phyloP scores from a whole-genome alignment of 1,140 invertebrate genomes.

The Drosophila bocki region DNA sequence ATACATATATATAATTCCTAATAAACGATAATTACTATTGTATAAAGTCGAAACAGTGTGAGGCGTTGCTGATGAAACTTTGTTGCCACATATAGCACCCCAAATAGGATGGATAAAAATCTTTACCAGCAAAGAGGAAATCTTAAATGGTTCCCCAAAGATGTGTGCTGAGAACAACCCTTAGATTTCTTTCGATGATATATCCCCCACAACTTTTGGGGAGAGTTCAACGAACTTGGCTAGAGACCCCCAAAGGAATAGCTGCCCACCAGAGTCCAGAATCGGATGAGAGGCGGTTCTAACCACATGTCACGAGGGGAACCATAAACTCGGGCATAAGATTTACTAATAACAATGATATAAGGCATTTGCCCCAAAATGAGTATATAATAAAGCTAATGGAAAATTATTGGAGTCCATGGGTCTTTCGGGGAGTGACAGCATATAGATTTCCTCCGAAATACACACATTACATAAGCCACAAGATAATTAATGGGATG shows the following conservation, averaged over 20 bases:
- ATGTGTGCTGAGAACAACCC: slow-evolving; percentile 14
- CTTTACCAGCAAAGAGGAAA: slow-evolving; percentile 3
- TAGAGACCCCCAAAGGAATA: slow-evolving; percentile 60
- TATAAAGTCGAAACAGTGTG: background rate
- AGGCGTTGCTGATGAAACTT: slow-evolving; percentile 1
- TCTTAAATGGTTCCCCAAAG: slow-evolving; percentile 34
- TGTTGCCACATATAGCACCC: slow-evolving; percentile 3
- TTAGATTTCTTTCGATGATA: slow-evolving; percentile 17
- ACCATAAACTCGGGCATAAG: slow-evolving; percentile 70
- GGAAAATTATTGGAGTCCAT: slow-evolving; percentile 66
- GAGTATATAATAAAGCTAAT: slow-evolving; percentile 83
- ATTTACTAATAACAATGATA: slow-evolving; percentile 83
- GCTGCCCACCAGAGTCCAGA: slow-evolving; percentile 9
- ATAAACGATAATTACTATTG: slow-evolving; percentile 22
- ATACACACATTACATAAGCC: background rate
- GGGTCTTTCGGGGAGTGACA: slow-evolving; percentile 1
- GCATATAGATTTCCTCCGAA: background rate
- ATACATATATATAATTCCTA: background rate
- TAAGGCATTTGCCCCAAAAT: slow-evolving; percentile 73
- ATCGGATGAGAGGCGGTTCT: slow-evolving; percentile 43
- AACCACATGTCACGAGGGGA: slow-evolving; percentile 13
- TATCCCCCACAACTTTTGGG: slow-evolving; percentile 33
- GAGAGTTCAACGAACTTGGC: slow-evolving; percentile 67
- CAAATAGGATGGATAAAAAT: background rate
- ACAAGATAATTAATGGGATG: slow-evolving; percentile 14